Percentiles rank a stretch among this genome's conserved stretches.
These are phyloP conservation scores for Telmatochromis sp. DNA, from an alignment of 2,113 vertebrate species.

Conservation along the genomic window DNA sequence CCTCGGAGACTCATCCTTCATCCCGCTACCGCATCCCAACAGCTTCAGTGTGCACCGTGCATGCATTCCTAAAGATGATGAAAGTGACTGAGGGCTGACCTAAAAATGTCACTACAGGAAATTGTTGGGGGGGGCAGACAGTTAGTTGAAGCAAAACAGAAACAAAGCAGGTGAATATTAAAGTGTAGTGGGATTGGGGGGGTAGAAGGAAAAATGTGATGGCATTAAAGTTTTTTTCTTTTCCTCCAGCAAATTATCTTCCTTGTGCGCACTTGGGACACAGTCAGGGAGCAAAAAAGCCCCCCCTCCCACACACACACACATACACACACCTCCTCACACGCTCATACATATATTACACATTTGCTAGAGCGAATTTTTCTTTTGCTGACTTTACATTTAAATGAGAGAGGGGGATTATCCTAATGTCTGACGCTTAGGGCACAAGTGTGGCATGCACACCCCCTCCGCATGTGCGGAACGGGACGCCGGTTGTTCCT, in stretches of 20 bases:
- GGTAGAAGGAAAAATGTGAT: background rate
- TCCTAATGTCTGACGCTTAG: slow-evolving; percentile 58
- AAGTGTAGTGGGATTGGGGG: background rate
- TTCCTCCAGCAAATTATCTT: background rate
- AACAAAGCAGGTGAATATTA: slow-evolving; percentile 1
- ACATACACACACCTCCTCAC: background rate
- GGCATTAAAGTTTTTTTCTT: background rate
- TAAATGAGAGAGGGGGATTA: slow-evolving; percentile 62
- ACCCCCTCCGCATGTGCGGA: background rate
- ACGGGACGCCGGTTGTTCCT: slow-evolving; percentile 7
- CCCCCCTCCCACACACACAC: background rate
- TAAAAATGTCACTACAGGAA: slow-evolving; percentile 61
- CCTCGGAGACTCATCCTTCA: slow-evolving; percentile 26
- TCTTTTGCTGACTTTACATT: slow-evolving; percentile 71
- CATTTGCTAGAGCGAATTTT: slow-evolving; percentile 36
- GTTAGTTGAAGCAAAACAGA: background rate
- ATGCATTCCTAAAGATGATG: slow-evolving; percentile 27
- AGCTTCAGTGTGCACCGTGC: background rate
- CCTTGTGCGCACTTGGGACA: background rate
- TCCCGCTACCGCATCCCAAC: slow-evolving; percentile 14
- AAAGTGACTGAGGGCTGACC: slow-evolving; percentile 64
- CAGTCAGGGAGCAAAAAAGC: background rate
- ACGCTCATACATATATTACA: slow-evolving; percentile 13
- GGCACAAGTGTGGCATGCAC: slow-evolving; percentile 21
- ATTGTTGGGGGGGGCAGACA: background rate